Evolutionary conservation across 1,140 invertebrate genomes (phyloP).

Genomic region (Homarus americanus): DNA sequence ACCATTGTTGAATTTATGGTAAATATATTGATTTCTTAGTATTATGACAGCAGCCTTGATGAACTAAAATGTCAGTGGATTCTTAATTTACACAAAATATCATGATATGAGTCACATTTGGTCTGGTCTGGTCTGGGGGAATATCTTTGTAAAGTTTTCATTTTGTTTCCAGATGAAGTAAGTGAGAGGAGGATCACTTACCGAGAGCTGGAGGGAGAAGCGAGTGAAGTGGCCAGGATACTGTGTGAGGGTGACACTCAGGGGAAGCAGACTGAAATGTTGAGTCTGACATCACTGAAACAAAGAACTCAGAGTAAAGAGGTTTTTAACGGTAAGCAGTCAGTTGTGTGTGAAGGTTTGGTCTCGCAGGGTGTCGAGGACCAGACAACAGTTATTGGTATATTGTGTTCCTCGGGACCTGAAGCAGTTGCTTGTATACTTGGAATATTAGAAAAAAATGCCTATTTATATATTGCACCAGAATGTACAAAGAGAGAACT

Average conservation of each 20-base stretch:
- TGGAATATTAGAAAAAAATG: conserved; percentile 1
- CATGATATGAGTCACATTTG: background rate
- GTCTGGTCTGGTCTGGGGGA: background rate
- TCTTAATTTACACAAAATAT: background rate
- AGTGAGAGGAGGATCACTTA: background rate
- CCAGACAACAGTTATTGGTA: background rate
- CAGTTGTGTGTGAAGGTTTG: background rate
- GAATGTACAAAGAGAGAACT: conserved; percentile 33
- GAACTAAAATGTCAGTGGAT: background rate
- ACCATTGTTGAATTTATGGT: no score
- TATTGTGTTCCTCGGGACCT: background rate
- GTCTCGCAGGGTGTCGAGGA: background rate
- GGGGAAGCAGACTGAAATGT: background rate
- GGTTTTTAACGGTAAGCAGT: background rate
- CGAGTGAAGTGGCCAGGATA: background rate
- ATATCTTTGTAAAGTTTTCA: background rate
- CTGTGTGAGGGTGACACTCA: background rate
- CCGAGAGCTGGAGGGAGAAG: background rate
- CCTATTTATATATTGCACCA: conserved; percentile 38
- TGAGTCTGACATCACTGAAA: background rate
- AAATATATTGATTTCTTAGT: background rate
- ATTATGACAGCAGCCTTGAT: background rate
- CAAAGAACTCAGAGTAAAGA: background rate
- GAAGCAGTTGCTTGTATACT: conserved; percentile 37
- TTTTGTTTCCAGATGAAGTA: background rate